Percentiles rank a stretch among this genome's conserved stretches.
These are phyloP conservation scores for Montipora sp. DNA, from an alignment of 64 coral and sea anemone genomes.

Conservation along the genomic window DNA sequence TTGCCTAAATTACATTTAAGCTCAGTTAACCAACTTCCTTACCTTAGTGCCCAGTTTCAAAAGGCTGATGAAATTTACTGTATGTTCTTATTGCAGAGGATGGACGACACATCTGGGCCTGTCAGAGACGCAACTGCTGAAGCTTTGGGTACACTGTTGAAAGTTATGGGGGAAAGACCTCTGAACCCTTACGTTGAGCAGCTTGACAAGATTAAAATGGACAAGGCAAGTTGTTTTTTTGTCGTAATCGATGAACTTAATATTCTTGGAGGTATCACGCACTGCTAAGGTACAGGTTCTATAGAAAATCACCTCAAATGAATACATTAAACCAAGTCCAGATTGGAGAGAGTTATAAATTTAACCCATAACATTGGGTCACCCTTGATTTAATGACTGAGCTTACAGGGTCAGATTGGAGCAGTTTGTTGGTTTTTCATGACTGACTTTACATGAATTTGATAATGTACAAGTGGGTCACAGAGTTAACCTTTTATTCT, in stretches of 20 bases:
- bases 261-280: not conserved
- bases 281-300: too few relatives aligned
- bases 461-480: too few relatives aligned
- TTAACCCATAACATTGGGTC: too few relatives aligned
- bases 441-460: too few relatives aligned
- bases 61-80: not conserved
- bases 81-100: constrained; percentile 44
- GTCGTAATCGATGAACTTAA: not conserved
- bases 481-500: too few relatives aligned
- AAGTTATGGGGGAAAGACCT: constrained; percentile 88
- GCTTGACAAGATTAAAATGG: constrained; percentile 95
- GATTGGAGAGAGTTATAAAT: too few relatives aligned
- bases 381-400: too few relatives aligned
- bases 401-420: not conserved
- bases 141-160: constrained; percentile 82
- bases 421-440: not conserved
- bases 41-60: too few relatives aligned
- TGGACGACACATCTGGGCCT: constrained; percentile 93
- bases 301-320: too few relatives aligned
- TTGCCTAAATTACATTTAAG: too few relatives aligned
- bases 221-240: constrained; percentile 63
- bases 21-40: too few relatives aligned
- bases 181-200: constrained; percentile 85
- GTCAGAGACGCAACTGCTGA: constrained; percentile 95
- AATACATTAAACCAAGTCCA: too few relatives aligned